phyloP scores from a whole-genome alignment of 2,113 vertebrate species.

The Miniopterus natalensis region DNA sequence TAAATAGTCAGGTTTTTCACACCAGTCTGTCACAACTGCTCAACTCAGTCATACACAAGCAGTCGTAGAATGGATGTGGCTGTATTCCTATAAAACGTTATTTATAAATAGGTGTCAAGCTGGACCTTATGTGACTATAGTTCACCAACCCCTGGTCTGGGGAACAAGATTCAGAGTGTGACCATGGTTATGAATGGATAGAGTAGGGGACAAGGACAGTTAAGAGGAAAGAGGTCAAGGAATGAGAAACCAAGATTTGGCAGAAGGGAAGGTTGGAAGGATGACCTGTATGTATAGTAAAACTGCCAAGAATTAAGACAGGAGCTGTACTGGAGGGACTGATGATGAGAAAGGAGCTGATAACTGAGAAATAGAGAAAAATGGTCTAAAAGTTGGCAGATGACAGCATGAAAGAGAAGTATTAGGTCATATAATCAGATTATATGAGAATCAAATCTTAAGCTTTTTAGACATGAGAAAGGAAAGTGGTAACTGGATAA shows the following conservation, averaged over 20 bases:
- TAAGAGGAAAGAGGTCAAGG: not conserved
- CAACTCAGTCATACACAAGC: not conserved
- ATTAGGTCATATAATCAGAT: not conserved
- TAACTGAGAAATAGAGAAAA: not conserved
- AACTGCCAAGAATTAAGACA: not conserved
- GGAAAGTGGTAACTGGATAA: not conserved
- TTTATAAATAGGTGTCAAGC: not conserved
- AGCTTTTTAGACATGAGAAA: not conserved
- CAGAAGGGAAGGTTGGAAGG: not conserved
- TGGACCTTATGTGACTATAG: not conserved
- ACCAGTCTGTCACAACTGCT: not conserved
- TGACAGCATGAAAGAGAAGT: not conserved
- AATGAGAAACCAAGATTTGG: not conserved
- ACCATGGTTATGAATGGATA: accelerated
- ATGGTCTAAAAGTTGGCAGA: not conserved
- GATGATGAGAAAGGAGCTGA: not conserved
- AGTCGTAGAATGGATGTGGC: not conserved
- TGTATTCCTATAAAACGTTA: not conserved
- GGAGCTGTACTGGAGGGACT: not conserved
- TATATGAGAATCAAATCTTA: not conserved
- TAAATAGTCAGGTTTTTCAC: not conserved
- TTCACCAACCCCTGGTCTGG: not conserved
- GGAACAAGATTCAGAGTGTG: not conserved
- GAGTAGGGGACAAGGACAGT: not conserved
- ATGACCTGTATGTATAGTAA: not conserved